A percentile compares a stretch with the other conserved stretches of the same genome.
These are phyloP conservation scores for Drosophila fungiperda DNA, from an alignment of 2,888 invertebrate genomes.

Conservation along the genomic window DNA sequence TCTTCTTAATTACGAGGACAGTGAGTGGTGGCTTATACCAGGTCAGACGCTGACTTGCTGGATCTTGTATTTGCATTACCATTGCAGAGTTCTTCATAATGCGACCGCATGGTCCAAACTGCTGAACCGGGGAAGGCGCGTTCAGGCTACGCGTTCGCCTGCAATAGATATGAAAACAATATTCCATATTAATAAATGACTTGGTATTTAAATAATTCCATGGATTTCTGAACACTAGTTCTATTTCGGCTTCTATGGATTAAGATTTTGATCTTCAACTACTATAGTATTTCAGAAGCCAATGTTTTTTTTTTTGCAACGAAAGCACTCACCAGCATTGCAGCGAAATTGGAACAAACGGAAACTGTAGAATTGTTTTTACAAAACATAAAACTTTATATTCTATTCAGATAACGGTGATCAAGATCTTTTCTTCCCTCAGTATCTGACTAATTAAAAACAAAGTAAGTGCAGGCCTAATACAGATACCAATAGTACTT, in stretches of 20 bases:
- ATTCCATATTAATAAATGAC: neutral
- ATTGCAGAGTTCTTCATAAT: slow-evolving; percentile 98
- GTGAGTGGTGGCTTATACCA: slow-evolving; percentile 99
- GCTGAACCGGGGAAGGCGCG: slow-evolving; percentile 97
- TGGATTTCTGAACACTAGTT: slow-evolving; percentile 22
- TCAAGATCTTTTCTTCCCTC: no score
- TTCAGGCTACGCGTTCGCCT: slow-evolving; percentile 97
- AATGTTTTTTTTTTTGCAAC: slow-evolving; percentile 10
- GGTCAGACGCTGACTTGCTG: slow-evolving; percentile 97
- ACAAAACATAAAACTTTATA: no score
- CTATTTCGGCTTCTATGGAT: slow-evolving; percentile 1
- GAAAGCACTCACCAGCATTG: neutral
- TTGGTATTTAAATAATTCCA: slow-evolving; percentile 21
- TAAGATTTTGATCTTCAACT: slow-evolving; percentile 20
- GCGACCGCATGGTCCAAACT: slow-evolving; percentile 99
- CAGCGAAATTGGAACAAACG: neutral
- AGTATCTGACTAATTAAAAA: no score
- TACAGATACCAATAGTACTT: neutral
- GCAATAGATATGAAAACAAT: slow-evolving; percentile 85
- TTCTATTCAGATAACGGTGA: no score
- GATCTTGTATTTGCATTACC: slow-evolving; percentile 99
- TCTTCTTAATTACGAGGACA: slow-evolving; percentile 98
- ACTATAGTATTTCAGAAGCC: neutral
- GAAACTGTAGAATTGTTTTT: no score
- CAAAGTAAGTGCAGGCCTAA: neutral